These are phyloP conservation scores for Parascotia fuliginaria DNA, from an alignment of 2,888 invertebrate genomes.

Conservation along the genomic window DNA sequence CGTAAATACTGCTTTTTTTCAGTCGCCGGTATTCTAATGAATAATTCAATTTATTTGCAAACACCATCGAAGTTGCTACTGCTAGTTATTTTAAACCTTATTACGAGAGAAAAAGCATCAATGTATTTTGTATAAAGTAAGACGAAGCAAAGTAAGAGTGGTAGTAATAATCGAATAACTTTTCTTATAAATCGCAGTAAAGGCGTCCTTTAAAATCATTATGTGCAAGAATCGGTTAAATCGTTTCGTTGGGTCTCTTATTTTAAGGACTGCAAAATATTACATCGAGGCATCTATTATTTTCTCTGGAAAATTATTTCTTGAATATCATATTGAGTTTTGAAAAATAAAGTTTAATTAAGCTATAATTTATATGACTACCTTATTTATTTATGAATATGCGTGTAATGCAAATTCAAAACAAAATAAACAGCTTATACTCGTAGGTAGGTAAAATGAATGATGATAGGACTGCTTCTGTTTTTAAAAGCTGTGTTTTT, in stretches of 20 bases:
- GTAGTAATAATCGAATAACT: constrained; percentile 12
- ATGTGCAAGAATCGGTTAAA: background rate
- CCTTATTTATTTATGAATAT: too few species aligned
- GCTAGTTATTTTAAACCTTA: constrained; percentile 14
- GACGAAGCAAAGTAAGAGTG: background rate
- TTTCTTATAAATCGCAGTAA: constrained; percentile 15
- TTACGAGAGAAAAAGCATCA: background rate
- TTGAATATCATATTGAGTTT: too few species aligned
- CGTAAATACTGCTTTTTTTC: constrained; percentile 29
- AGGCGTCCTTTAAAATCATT: constrained; percentile 14
- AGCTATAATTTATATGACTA: too few species aligned
- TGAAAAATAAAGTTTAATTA: too few species aligned
- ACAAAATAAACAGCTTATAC: too few species aligned
- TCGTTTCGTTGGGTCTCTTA: background rate
- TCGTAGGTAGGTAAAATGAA: too few species aligned
- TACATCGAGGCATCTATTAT: background rate
- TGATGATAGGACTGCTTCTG: too few species aligned
- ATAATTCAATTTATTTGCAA: constrained; percentile 41
- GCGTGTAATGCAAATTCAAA: too few species aligned
- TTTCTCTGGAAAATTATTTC: background rate
- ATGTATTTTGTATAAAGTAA: background rate
- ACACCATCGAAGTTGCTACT: constrained; percentile 6
- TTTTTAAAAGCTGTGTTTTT: too few species aligned
- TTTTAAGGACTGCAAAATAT: constrained; percentile 8
- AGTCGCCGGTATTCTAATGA: constrained; percentile 26